phyloP scores from a whole-genome alignment of 2,113 vertebrate genomes.

The Patagioenas fasciata region DNA sequence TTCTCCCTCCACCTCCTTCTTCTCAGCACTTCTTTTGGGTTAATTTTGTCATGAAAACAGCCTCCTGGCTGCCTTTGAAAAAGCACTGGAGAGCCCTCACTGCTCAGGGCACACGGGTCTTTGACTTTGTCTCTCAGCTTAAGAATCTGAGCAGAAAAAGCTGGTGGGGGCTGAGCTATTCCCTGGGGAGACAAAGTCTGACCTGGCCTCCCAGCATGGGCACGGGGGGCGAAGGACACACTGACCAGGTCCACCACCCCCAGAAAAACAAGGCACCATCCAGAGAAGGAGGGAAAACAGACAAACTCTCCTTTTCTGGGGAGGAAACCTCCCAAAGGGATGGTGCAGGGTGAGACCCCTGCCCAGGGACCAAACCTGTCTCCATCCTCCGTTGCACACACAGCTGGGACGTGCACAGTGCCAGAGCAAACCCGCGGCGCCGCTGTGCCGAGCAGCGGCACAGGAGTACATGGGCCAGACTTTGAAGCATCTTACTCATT shows the following conservation, averaged over 20 bases:
- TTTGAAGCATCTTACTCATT: background rate
- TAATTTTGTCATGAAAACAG: constrained; percentile 44
- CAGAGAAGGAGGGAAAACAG: background rate
- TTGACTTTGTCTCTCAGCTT: constrained; percentile 13
- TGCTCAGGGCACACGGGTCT: background rate
- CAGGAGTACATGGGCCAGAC: accelerated
- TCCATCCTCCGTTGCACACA: background rate
- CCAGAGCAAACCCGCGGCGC: background rate
- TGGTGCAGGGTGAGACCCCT: background rate
- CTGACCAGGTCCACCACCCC: background rate
- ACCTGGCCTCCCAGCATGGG: background rate
- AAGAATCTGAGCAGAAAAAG: background rate
- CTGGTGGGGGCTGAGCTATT: background rate
- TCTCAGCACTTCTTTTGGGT: background rate
- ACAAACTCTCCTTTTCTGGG: background rate
- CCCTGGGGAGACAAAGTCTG: background rate
- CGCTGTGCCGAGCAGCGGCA: background rate
- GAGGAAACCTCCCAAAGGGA: background rate
- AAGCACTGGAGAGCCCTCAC: background rate
- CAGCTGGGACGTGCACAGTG: accelerated
- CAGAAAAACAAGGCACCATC: background rate
- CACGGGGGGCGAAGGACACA: background rate
- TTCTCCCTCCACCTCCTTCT: background rate
- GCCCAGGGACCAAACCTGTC: background rate
- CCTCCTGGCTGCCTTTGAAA: background rate